Conservation (phyloP, 1,140 invertebrate species). For the Sitobion miscanthi region DNA sequence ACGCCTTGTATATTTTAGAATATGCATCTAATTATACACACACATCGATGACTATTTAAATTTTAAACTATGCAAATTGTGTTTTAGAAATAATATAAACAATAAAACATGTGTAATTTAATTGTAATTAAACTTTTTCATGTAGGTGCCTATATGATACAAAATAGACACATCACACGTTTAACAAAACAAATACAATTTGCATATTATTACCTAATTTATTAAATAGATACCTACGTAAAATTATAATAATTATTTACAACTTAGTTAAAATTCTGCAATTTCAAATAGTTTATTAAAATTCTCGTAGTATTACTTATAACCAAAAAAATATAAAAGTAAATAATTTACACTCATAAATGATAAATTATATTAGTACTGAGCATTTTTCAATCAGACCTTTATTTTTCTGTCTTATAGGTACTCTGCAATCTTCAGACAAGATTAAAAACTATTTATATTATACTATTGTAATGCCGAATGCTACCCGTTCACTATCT, state of each 20-base stretch:
- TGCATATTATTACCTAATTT: background rate
- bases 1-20: background rate
- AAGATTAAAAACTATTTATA: background rate
- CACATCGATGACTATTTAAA: background rate
- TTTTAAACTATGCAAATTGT: background rate
- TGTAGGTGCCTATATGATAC: background rate
- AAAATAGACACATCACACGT: background rate
- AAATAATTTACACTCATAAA: background rate
- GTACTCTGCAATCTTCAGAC: background rate
- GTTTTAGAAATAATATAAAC: background rate
- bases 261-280: background rate
- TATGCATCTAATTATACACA: background rate
- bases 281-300: background rate
- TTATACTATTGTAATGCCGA: background rate
- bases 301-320: background rate
- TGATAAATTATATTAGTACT: background rate
- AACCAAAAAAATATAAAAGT: background rate
- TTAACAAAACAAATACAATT: background rate
- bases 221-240: background rate
- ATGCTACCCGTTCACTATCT: background rate
- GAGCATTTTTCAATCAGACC: background rate
- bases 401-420: background rate
- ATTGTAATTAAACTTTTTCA: background rate
- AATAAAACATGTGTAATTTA: background rate
- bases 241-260: background rate